phyloP scores from a whole-genome alignment of 2,113 vertebrate species.

The Helogale parvula region DNA sequence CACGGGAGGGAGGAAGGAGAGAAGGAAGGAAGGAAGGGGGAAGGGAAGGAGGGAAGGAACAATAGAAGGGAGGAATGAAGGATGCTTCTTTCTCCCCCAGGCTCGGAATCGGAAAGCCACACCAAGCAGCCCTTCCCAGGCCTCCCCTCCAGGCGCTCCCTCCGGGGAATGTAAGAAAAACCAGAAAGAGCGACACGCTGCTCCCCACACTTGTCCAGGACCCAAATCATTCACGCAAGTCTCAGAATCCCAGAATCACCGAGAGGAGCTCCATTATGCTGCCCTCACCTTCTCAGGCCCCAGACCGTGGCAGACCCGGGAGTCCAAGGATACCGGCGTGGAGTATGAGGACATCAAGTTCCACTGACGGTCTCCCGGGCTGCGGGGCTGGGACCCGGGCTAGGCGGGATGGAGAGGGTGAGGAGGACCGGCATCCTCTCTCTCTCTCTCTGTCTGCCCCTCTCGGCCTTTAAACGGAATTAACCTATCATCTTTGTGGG shows the following conservation, averaged over 20 bases:
- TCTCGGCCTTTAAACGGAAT: neutral
- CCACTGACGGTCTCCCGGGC: neutral
- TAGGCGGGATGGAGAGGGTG: neutral
- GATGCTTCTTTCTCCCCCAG: neutral
- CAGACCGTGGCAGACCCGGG: neutral
- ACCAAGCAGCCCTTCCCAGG: neutral
- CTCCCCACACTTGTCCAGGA: neutral
- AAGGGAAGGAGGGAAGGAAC: neutral
- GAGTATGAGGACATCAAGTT: conserved; percentile 58
- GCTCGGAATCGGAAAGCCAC: neutral
- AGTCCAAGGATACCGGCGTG: accelerated
- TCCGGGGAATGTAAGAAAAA: neutral
- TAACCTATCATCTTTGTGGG: neutral
- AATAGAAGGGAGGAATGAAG: neutral
- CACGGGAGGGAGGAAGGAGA: neutral
- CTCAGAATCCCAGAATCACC: neutral
- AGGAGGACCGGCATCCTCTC: neutral
- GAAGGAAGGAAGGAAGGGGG: no score
- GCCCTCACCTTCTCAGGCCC: neutral
- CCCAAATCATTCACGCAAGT: accelerated
- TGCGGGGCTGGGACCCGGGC: accelerated
- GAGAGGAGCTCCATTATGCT: conserved; percentile 62
- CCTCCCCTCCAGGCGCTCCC: neutral
- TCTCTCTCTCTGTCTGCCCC: neutral
- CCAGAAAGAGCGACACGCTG: neutral